These are phyloP conservation scores for Agapostemon virescens DNA, from an alignment of 2,888 invertebrate genomes.

Conservation along the genomic window DNA sequence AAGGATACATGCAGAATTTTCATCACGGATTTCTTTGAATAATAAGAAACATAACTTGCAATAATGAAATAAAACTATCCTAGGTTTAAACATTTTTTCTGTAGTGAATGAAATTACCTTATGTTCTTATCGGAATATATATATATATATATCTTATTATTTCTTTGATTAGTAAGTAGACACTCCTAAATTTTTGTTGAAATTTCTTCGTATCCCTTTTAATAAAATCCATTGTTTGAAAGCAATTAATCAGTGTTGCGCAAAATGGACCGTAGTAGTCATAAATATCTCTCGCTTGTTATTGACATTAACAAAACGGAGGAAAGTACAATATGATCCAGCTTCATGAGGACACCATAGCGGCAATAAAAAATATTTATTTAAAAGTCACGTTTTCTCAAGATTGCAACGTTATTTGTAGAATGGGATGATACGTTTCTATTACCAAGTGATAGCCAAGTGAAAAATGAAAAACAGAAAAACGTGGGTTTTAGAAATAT, in stretches of 20 bases:
- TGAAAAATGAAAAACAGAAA: no score
- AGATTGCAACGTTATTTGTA: neutral
- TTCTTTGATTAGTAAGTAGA: slow-evolving; percentile 19
- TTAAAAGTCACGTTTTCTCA: no score
- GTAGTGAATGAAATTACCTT: slow-evolving; percentile 10
- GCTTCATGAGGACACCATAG: neutral
- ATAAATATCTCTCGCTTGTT: neutral
- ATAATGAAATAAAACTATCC: slow-evolving; percentile 9
- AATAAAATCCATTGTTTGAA: slow-evolving; percentile 49
- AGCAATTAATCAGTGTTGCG: slow-evolving; percentile 55
- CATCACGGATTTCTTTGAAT: neutral
- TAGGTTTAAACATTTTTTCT: neutral
- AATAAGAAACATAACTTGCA: neutral
- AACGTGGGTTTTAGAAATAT: neutral
- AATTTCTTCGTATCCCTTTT: slow-evolving; percentile 52
- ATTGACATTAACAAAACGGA: neutral
- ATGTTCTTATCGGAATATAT: neutral
- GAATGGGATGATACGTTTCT: neutral
- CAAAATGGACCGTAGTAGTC: slow-evolving; percentile 18
- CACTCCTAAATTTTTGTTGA: slow-evolving; percentile 20
- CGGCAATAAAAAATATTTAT: neutral
- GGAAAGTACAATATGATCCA: neutral
- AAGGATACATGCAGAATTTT: slow-evolving; percentile 11
- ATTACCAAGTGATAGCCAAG: neutral
- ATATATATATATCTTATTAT: no score